Base-by-base conservation (phyloP, 1,140 invertebrate genomes). In the Apis cerana region DNA sequence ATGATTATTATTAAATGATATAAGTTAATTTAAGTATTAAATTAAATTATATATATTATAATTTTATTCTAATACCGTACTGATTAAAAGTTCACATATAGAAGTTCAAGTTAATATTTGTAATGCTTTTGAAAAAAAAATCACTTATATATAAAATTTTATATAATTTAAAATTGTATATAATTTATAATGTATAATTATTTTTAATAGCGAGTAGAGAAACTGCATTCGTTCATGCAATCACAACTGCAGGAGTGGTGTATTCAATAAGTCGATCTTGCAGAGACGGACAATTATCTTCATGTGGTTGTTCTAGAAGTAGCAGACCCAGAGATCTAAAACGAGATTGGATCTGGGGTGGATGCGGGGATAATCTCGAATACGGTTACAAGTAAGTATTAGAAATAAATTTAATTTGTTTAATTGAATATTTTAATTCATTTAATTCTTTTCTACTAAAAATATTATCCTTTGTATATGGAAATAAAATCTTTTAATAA, bases 281-380 rank as follows among this genome's bases (percentile, higher is more conserved):
- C 92, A 95, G 98, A 56, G 98, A 99, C 91, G 98, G 98, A 0
- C 96, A 97, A 74, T 95, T 99, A 27, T 95, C 97, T 9, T 98
- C 97, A 12, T 99, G 98, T 92, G 97, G 97, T 12, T 99, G 98
- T 93, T 98, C 97, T 17, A 95, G 96, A 23, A 96, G 97, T 12
- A 93, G 95, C 7, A 93, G 98, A 77, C 98, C 98, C 0, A 96
- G 96, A 84, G 96, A 97, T 90, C 94, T 99, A 9, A 96, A 97
- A 81, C 95, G 95, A 54, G 98, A 99, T 88, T 99, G 98, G 98
- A 96, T 98, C 33, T 99, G 98, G 98, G 98, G 98, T n/a, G 98
- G 98, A 4, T 99, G 98, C 90, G 98, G 98, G 1, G 98, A 99
- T 92, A 98, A 99, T 94, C 95, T 99, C 33, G 97, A 99, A 91